phyloP scores from a whole-genome alignment of 2,113 vertebrate genomes.

The Misgurnus anguillicaudatus region DNA sequence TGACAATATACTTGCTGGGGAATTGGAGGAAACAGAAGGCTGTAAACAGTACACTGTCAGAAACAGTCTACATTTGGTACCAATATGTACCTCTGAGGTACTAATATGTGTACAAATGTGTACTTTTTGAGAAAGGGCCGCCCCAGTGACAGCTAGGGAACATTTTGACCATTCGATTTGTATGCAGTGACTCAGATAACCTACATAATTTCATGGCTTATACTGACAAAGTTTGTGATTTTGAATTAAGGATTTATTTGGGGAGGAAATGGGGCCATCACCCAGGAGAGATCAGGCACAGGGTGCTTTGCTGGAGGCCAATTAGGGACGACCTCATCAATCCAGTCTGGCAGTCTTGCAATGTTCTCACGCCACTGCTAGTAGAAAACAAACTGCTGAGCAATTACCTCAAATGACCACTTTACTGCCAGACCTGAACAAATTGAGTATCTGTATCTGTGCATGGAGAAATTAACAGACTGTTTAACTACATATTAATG shows the following conservation, averaged over 20 bases:
- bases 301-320: constrained; percentile 56
- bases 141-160: no score
- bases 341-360: constrained; percentile 45
- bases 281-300: constrained; percentile 49
- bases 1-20: not conserved
- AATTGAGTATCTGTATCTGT: not conserved
- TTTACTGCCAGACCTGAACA: constrained; percentile 8
- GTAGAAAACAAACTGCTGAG: constrained; percentile 16
- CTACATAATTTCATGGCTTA: constrained; percentile 42
- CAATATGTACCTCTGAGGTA: no score
- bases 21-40: not conserved
- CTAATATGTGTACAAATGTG: no score
- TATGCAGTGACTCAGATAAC: not conserved
- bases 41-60: no score
- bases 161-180: no score
- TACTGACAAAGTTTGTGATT: constrained; percentile 16
- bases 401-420: constrained; percentile 43
- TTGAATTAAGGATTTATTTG: constrained; percentile 56
- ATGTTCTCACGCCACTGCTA: constrained; percentile 49
- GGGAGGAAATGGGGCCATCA: constrained; percentile 65
- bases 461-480: constrained; percentile 5
- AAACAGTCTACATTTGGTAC: no score
- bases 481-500: constrained; percentile 9
- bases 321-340: constrained; percentile 62
- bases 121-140: no score